Evolutionary conservation across 2,888 invertebrate species (phyloP).

Genomic region (Barypeithes pellucidus): DNA sequence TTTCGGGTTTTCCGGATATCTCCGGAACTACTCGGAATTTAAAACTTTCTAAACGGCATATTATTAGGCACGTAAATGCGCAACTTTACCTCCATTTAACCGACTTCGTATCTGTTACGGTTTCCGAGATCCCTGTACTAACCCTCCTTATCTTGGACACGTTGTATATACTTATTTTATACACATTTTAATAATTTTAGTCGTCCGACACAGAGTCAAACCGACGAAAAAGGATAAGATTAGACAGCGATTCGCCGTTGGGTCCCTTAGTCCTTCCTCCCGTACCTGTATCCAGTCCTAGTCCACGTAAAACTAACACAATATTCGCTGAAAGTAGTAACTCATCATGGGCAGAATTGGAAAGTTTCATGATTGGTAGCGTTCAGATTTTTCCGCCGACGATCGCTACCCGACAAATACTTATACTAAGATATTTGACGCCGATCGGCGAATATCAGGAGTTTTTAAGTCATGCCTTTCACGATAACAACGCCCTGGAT

Average conservation of each 20-base stretch:
- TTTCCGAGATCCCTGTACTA: no score
- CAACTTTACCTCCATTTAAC: no score
- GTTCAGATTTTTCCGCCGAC: slow-evolving; percentile 94
- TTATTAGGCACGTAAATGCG: no score
- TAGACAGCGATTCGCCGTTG: slow-evolving; percentile 55
- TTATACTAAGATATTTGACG: slow-evolving; percentile 94
- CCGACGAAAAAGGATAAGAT: slow-evolving; percentile 60
- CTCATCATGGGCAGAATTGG: slow-evolving; percentile 94
- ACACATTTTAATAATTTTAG: slow-evolving; percentile 20
- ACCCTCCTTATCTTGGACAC: no score
- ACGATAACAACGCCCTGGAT: slow-evolving; percentile 90
- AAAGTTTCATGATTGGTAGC: slow-evolving; percentile 90
- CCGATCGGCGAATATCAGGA: slow-evolving; percentile 99
- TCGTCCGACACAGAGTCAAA: slow-evolving; percentile 40
- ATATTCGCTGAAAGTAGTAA: slow-evolving; percentile 78
- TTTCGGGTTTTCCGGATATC: no score
- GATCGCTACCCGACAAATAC: slow-evolving; percentile 90
- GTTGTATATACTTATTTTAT: no score
- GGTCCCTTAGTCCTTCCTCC: slow-evolving; percentile 24
- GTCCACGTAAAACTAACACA: slow-evolving; percentile 50
- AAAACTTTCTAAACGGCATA: no score
- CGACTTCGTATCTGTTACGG: no score
- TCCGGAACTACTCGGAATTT: no score
- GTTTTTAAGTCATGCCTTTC: slow-evolving; percentile 92
- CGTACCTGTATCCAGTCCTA: slow-evolving; percentile 28